These are phyloP conservation scores for Drosophila antonietae DNA, from an alignment of 2,888 invertebrate genomes.

Conservation along the genomic window DNA sequence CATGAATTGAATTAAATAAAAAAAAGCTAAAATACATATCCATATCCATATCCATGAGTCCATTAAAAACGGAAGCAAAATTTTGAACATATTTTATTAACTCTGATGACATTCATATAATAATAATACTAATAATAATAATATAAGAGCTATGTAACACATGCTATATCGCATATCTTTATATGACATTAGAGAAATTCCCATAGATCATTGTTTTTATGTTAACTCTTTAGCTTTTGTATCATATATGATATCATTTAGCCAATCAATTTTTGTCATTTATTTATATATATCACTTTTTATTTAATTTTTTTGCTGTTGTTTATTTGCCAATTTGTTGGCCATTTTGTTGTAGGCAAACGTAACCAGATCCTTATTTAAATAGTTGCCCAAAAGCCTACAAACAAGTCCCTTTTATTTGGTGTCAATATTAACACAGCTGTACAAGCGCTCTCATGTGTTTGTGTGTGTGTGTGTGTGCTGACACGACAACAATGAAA, in stretches of 20 bases:
- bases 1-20: too few species aligned
- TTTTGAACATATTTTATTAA: too few species aligned
- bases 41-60: too few species aligned
- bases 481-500: not conserved
- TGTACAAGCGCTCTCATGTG: constrained; percentile 6
- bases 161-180: not conserved
- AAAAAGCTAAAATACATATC: too few species aligned
- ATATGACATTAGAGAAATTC: not conserved
- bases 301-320: not conserved
- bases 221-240: not conserved
- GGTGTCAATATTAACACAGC: constrained; percentile 49
- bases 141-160: too few species aligned
- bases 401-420: constrained; percentile 23
- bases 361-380: constrained; percentile 40
- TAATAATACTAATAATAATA: too few species aligned
- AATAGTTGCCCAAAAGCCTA: constrained; percentile 42
- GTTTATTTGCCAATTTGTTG: constrained; percentile 35
- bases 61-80: too few species aligned
- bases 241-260: not conserved
- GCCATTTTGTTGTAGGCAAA: constrained; percentile 33
- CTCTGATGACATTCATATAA: too few species aligned
- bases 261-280: not conserved
- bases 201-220: not conserved
- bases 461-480: constrained; percentile 6
- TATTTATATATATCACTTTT: not conserved